A percentile compares a stretch with the other conserved stretches of the same genome.
Evolutionary conservation across 2,113 vertebrate species (phyloP).

Genomic region (Chionis minor): DNA sequence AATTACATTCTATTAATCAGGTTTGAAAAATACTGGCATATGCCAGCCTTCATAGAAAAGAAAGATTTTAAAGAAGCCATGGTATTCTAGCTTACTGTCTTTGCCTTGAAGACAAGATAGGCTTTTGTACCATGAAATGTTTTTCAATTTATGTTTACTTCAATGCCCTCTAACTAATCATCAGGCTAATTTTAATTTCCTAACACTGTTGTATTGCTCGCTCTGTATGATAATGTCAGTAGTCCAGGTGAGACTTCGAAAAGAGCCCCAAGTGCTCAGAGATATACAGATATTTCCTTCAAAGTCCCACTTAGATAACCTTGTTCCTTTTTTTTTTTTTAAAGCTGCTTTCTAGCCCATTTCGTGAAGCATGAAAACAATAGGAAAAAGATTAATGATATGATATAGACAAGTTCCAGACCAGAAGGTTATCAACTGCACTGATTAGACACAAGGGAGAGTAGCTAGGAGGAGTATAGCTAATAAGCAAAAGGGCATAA

Average conservation of each 20-base stretch:
- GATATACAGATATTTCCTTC: background rate
- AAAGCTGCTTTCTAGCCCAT: background rate
- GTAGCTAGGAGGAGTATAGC: background rate
- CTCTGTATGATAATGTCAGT: background rate
- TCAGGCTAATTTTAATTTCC: background rate
- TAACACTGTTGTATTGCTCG: background rate
- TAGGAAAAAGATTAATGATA: background rate
- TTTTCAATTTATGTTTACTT: background rate
- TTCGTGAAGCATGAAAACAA: background rate
- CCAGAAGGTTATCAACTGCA: background rate
- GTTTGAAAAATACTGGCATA: background rate
- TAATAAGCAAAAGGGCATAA: background rate
- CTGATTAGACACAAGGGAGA: background rate
- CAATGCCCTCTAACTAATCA: background rate
- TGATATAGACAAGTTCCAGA: background rate
- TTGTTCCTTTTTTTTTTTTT: too few relatives aligned
- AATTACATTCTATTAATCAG: background rate
- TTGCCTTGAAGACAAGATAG: background rate
- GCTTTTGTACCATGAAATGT: background rate
- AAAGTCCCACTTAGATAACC: background rate
- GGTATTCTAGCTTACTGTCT: background rate
- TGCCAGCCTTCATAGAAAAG: background rate
- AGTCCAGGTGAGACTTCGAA: background rate
- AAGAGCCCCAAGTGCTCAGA: background rate
- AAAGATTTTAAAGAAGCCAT: background rate